A percentile compares a stretch with the other conserved stretches of the same genome.
Evolutionary conservation across 2,797 vertebrate genomes (phyloP).

Genomic region (Crocodylus rhombifer): DNA sequence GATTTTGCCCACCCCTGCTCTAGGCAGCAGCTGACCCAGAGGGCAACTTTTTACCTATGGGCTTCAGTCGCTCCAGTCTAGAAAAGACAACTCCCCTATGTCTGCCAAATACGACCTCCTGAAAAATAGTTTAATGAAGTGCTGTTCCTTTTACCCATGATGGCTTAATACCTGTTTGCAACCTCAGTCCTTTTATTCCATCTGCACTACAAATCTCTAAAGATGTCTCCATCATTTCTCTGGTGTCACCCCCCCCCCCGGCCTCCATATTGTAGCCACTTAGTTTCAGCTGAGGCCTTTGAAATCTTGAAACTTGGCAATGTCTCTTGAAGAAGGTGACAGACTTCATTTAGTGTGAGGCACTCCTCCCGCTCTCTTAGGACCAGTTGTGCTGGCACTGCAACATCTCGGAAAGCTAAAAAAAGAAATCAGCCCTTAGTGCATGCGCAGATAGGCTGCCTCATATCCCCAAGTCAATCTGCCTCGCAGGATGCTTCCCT

Average conservation of each 20-base stretch:
- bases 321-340: no score
- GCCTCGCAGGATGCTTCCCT: not conserved
- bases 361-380: not conserved
- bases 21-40: not conserved
- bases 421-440: rapidly evolving
- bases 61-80: not conserved
- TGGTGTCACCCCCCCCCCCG: not conserved
- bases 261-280: not conserved
- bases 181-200: not conserved
- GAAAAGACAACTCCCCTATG: not conserved
- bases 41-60: not conserved
- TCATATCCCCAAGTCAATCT: not conserved
- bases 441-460: not conserved
- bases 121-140: not conserved
- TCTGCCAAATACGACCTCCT: not conserved
- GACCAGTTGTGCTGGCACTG: not conserved
- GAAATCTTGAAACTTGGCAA: not conserved
- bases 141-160: not conserved
- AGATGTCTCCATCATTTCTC: not conserved
- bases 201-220: not conserved
- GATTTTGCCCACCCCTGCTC: no score
- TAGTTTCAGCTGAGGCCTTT: not conserved
- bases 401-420: not conserved
- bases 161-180: not conserved
- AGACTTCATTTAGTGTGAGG: not conserved